These are phyloP conservation scores for Anguilla obscura DNA, from an alignment of 2,797 vertebrate genomes.

Conservation along the genomic window DNA sequence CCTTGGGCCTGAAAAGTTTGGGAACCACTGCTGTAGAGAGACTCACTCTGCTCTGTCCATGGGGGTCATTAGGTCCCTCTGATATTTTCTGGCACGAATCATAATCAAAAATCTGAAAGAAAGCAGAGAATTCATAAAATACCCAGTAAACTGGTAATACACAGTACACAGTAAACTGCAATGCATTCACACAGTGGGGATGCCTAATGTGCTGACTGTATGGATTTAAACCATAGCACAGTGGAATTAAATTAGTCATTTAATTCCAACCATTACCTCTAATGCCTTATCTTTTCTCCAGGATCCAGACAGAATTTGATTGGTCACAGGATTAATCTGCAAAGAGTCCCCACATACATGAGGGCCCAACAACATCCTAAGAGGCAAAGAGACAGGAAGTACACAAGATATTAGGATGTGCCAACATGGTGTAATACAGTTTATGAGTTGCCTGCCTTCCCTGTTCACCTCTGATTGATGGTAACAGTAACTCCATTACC, in stretches of 20 bases:
- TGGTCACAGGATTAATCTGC: conserved; percentile 50
- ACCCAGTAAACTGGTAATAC: neutral
- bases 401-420: neutral
- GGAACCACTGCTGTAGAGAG: neutral
- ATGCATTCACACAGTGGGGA: neutral
- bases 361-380: conserved; percentile 58
- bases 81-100: conserved; percentile 48
- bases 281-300: conserved; percentile 60
- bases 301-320: conserved; percentile 62
- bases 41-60: conserved; percentile 53
- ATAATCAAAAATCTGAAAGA: conserved; percentile 62
- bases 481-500: no score
- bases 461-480: no score
- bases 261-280: conserved; percentile 51
- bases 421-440: neutral
- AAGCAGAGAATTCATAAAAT: conserved; percentile 8
- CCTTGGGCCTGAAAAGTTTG: no score
- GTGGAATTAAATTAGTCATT: neutral
- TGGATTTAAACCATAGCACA: neutral
- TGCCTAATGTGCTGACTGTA: neutral
- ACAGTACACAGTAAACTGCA: neutral
- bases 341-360: conserved; percentile 64
- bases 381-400: neutral
- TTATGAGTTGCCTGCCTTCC: no score
- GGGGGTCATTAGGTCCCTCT: conserved; percentile 53